phyloP scores from a whole-genome alignment of 1,140 invertebrate genomes.

The Aphelinus atriplicis region DNA sequence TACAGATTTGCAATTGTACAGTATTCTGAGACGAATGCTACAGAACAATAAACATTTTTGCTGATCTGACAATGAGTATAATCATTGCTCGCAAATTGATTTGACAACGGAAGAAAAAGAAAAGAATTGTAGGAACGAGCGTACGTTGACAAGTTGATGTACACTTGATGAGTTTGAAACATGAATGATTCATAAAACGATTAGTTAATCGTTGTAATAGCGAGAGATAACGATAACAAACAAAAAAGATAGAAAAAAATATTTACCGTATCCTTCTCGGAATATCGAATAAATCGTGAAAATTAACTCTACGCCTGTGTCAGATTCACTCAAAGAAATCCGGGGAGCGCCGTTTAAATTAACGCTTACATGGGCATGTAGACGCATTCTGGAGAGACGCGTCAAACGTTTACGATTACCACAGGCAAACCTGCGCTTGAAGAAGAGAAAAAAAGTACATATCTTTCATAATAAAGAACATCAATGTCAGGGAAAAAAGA shows the following conservation, averaged over 20 bases:
- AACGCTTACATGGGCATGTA: conserved; percentile 20
- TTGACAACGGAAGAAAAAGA: no score
- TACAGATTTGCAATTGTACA: no score
- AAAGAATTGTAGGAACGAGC: no score
- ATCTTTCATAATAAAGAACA: conserved; percentile 20
- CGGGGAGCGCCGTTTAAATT: conserved; percentile 14
- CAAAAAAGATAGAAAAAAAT: background rate
- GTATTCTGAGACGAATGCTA: no score
- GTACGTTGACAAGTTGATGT: no score
- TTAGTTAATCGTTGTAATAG: no score
- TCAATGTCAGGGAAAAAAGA: background rate
- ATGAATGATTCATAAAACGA: no score
- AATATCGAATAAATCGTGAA: background rate
- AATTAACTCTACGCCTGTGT: conserved; percentile 18
- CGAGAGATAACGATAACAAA: no score
- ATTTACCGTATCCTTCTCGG: background rate
- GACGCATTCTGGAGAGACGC: conserved; percentile 12
- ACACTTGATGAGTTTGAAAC: no score
- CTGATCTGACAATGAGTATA: no score
- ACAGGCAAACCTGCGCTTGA: conserved; percentile 19
- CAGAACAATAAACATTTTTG: no score
- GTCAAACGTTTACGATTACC: conserved; percentile 21
- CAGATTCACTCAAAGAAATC: conserved; percentile 17
- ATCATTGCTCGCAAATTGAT: no score
- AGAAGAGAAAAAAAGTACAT: conserved; percentile 25